Evolutionary conservation across 2,113 vertebrate genomes (phyloP).

Genomic region (Apeltes quadracus): DNA sequence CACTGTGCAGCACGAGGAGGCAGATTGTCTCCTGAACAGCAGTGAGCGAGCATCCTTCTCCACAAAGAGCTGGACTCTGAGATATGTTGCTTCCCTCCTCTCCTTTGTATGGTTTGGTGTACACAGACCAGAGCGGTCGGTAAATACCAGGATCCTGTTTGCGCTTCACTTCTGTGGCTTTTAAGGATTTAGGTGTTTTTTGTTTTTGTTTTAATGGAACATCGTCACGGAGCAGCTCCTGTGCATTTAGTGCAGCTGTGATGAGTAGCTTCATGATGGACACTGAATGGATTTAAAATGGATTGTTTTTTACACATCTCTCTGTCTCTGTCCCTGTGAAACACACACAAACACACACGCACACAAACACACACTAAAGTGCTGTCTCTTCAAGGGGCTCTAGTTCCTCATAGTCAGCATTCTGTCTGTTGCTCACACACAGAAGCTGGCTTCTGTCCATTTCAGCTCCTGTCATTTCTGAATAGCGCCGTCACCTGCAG

Average conservation of each 20-base stretch:
- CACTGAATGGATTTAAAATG: constrained; percentile 17
- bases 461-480: constrained; percentile 63
- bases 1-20: constrained; percentile 26
- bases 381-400: constrained; percentile 49
- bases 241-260: constrained; percentile 15
- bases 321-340: constrained; percentile 11
- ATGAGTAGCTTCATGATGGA: constrained; percentile 8
- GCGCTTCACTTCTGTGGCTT: constrained; percentile 28
- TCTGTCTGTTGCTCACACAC: constrained; percentile 45
- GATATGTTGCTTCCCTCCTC: constrained; percentile 47
- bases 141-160: constrained; percentile 54
- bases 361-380: constrained; percentile 15
- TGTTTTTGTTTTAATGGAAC: background rate
- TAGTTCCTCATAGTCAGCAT: constrained; percentile 69
- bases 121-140: constrained; percentile 52
- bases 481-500: constrained; percentile 62
- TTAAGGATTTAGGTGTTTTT: constrained; percentile 36
- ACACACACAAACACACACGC: background rate
- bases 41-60: constrained; percentile 30
- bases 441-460: constrained; percentile 61
- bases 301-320: constrained; percentile 6
- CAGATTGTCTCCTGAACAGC: constrained; percentile 49
- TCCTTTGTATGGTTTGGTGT: constrained; percentile 53
- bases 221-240: constrained; percentile 1
- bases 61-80: constrained; percentile 42